A percentile compares a stretch with the other conserved stretches of the same genome.
Evolutionary conservation across 2,797 vertebrate species (phyloP).

Genomic region (Thripadectes ignobilis): DNA sequence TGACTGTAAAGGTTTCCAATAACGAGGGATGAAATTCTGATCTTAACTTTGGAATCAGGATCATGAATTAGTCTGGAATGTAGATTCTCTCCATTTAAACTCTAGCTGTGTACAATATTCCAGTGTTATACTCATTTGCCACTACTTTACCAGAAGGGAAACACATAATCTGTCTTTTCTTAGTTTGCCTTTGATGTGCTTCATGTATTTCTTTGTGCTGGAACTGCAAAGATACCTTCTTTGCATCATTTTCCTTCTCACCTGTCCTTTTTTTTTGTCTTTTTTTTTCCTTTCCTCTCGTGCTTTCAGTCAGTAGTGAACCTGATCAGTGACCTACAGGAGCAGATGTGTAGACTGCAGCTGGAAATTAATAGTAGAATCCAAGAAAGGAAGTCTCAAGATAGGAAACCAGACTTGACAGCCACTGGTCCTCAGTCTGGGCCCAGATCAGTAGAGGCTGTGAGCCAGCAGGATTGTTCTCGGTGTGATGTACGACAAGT

Average conservation of each 20-base stretch:
- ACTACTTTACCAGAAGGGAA: neutral
- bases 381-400: constrained; percentile 87
- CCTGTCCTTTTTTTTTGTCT: neutral
- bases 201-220: neutral
- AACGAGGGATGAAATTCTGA: neutral
- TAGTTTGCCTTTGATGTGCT: neutral
- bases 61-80: neutral
- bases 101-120: neutral
- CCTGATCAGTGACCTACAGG: constrained; percentile 97
- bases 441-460: constrained; percentile 65
- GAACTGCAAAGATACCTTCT: neutral
- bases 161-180: neutral
- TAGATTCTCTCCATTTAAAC: neutral
- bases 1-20: neutral
- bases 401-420: constrained; percentile 76
- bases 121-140: neutral
- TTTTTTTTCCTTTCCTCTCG: constrained; percentile 40
- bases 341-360: constrained; percentile 97
- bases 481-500: constrained; percentile 86
- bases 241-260: neutral
- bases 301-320: constrained; percentile 92
- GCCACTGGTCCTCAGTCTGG: constrained; percentile 44
- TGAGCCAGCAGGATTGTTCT: constrained; percentile 78
- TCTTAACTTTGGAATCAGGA: neutral
- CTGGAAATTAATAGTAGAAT: constrained; percentile 95